Conservation (phyloP, 2,888 invertebrate species). For the Drosophila quinaria region DNA sequence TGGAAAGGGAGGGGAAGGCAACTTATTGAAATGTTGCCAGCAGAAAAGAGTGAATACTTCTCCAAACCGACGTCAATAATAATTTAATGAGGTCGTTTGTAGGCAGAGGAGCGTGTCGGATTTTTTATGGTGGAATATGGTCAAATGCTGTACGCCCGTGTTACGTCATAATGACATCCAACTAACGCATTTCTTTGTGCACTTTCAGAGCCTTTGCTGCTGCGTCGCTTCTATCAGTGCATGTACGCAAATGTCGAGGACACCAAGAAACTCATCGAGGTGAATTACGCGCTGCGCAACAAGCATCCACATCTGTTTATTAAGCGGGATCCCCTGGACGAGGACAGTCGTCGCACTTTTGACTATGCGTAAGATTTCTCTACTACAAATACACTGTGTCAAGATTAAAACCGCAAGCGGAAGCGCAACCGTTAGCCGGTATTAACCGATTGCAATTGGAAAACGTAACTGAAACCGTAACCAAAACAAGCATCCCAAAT, state of each 20-base stretch:
- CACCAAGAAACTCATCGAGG: slow-evolving; percentile 78
- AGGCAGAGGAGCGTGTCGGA: slow-evolving; percentile 43
- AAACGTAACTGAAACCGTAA: too few species aligned
- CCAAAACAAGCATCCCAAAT: too few species aligned
- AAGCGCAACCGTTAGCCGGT: too few species aligned
- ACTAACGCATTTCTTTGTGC: slow-evolving; percentile 7
- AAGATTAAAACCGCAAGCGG: too few species aligned
- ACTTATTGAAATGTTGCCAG: slow-evolving; percentile 33
- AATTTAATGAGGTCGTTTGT: slow-evolving; percentile 71
- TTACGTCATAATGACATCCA: slow-evolving; percentile 60
- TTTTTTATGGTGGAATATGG: slow-evolving; percentile 13
- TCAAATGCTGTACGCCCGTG: slow-evolving; percentile 36
- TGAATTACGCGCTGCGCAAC: slow-evolving; percentile 86
- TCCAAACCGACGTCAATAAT: slow-evolving; percentile 35
- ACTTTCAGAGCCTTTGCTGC: slow-evolving; percentile 75
- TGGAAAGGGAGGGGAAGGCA: not conserved
- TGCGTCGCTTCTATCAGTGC: slow-evolving; percentile 79
- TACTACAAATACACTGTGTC: too few species aligned
- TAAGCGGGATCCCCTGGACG: slow-evolving; percentile 86
- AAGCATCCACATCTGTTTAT: slow-evolving; percentile 87
- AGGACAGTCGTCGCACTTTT: slow-evolving; percentile 70
- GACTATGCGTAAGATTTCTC: slow-evolving; percentile 74
- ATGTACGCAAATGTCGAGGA: slow-evolving; percentile 76
- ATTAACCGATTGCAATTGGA: too few species aligned
- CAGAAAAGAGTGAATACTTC: slow-evolving; percentile 20